Evolutionary conservation across 2,113 vertebrate genomes (phyloP), one percentile per base, ranked within the genome.

Genomic region (Telmatochromis bifrenatus): DNA sequence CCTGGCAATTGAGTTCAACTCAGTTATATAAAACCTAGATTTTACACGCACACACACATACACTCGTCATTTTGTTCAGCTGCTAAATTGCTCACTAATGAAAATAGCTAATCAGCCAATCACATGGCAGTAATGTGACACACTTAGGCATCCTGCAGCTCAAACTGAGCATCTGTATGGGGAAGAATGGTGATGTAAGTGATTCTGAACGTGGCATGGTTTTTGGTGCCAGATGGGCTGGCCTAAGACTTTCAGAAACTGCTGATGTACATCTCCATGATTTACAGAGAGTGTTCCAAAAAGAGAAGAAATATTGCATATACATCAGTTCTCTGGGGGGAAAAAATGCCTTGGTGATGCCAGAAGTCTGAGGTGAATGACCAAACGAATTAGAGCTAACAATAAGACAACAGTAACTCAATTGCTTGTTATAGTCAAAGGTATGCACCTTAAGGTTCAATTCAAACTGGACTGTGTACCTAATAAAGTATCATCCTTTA

Each of bases 111-210:
- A 28, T 47, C 13, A 73, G 68, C 68, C 68, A 73, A 73, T 47
- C 68, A 75, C 14, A 75, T 3, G 15, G 23, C 42, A 31, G 42
- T 28, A 77, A 23, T 14, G 3, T 10, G 0, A 68, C 60, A n/a
- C 62, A 68, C 10, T 75, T 77, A 1, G 0, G 70, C 42, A 31
- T 12, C 15, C 42, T 11, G 23, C 70, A 47, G 23, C 45, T 49
- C 42, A 49, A 49, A 77, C 2, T 49, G 70, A 77, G 42, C 23
- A 31, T 19, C 70, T 49, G 70, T 49, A 19, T 4, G 26, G 26
- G 70, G 26, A 77, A 8, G 9, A 49, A 49, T 8, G 23, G 0
- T 19, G 26, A 49, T 77, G 0, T 49, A 19, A 31, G 9, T 6
- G 23, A 77, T 17, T 49, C 42, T 75, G 70, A 75, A 75, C 2